Percentiles rank a stretch among this genome's conserved stretches.
phyloP scores from a whole-genome alignment of 64 coral and sea anemone genomes.

The Porites australiensis region DNA sequence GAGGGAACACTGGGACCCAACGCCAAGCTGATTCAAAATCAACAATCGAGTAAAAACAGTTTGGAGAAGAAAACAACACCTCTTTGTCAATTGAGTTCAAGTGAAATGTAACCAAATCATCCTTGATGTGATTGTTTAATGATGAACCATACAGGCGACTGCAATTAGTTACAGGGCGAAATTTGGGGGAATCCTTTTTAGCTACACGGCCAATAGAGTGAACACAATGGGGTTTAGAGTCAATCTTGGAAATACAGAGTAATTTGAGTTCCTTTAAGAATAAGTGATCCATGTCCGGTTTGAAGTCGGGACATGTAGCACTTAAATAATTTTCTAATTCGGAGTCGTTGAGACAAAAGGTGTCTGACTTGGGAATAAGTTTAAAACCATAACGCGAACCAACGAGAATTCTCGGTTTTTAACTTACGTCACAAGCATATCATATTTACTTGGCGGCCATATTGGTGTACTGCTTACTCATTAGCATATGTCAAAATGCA shows the following conservation, averaged over 20 bases:
- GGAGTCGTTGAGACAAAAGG: neutral
- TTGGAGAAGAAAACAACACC: too few species aligned
- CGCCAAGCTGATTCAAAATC: too few species aligned
- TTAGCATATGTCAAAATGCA: too few species aligned
- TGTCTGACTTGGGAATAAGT: neutral
- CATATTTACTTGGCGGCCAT: too few species aligned
- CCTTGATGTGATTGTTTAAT: too few species aligned
- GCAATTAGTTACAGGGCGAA: too few species aligned
- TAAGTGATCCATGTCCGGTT: neutral
- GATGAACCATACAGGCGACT: neutral
- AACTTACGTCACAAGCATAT: too few species aligned
- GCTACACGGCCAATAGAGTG: neutral
- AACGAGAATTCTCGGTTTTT: neutral
- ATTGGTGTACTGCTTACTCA: too few species aligned
- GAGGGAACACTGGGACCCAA: too few species aligned
- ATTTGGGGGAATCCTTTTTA: neutral
- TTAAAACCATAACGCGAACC: constrained; percentile 4
- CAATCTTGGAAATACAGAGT: neutral
- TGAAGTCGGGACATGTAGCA: neutral
- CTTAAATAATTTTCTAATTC: neutral
- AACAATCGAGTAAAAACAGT: too few species aligned
- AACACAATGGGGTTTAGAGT: constrained; percentile 1
- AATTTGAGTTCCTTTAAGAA: neutral
- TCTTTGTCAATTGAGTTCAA: too few species aligned
- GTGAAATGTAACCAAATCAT: too few species aligned